Evolutionary conservation across 2,888 invertebrate genomes (phyloP).

Genomic region (Eudemis profundana): DNA sequence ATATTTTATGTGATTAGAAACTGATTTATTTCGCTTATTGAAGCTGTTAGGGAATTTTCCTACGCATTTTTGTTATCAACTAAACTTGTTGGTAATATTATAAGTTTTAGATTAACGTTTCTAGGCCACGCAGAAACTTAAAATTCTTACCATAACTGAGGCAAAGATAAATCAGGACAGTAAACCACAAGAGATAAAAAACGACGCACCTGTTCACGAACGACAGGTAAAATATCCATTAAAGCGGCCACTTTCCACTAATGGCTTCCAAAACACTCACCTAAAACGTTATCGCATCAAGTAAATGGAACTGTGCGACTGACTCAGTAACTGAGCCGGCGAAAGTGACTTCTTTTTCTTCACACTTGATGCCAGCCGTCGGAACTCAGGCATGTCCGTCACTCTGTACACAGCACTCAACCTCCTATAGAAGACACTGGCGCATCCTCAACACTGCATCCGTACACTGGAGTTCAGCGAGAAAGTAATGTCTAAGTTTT

Average conservation of each 20-base stretch:
- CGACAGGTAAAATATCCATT: slow-evolving; percentile 50
- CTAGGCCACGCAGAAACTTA: slow-evolving; percentile 26
- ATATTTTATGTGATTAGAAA: not conserved
- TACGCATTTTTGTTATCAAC: slow-evolving; percentile 6
- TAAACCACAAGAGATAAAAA: slow-evolving; percentile 31
- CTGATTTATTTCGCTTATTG: slow-evolving; percentile 2
- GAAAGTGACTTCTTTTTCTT: slow-evolving; percentile 79
- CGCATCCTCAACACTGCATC: slow-evolving; percentile 79
- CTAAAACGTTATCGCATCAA: slow-evolving; percentile 84
- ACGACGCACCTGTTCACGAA: slow-evolving; percentile 46
- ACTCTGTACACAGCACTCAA: slow-evolving; percentile 62
- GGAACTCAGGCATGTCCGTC: slow-evolving; percentile 81
- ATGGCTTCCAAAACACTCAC: slow-evolving; percentile 73
- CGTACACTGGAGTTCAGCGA: slow-evolving; percentile 49
- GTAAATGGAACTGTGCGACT: slow-evolving; percentile 68
- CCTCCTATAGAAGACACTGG: slow-evolving; percentile 62
- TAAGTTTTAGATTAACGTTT: slow-evolving; percentile 4
- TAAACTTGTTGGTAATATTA: not conserved
- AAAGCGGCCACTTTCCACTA: slow-evolving; percentile 64
- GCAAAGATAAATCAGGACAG: slow-evolving; percentile 34
- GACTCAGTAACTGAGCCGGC: slow-evolving; percentile 65
- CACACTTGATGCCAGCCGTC: slow-evolving; percentile 77
- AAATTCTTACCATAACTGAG: slow-evolving; percentile 30
- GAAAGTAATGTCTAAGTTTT: slow-evolving; percentile 42
- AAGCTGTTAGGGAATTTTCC: slow-evolving; percentile 30